Percentiles rank a stretch among this genome's conserved stretches.
These are phyloP conservation scores for Arremon aurantiirostris DNA, from an alignment of 2,797 vertebrate species.

Conservation along the genomic window DNA sequence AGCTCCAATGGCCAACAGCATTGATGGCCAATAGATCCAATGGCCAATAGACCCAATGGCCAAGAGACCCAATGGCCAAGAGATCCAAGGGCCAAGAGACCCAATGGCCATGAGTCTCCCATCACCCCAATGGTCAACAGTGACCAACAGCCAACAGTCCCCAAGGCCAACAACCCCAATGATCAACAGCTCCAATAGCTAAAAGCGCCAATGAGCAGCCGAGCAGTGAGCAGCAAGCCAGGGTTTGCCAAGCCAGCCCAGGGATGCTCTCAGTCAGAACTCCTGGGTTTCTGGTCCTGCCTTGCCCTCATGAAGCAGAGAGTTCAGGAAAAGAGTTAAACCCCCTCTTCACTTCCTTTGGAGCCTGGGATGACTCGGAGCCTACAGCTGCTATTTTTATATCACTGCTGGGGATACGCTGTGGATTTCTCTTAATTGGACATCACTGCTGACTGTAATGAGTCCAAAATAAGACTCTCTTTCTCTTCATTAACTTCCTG, in stretches of 20 bases:
- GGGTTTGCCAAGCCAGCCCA: neutral
- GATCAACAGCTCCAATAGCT: rapidly evolving
- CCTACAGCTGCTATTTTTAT: constrained; percentile 29
- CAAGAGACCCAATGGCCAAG: rapidly evolving
- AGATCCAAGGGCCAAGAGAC: no score
- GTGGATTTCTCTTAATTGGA: constrained; percentile 52
- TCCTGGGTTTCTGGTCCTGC: neutral
- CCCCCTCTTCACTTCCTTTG: neutral
- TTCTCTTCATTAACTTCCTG: constrained; percentile 30
- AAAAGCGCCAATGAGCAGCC: rapidly evolving
- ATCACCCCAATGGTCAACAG: neutral
- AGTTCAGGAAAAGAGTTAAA: neutral
- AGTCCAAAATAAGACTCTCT: constrained; percentile 27
- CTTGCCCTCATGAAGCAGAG: neutral
- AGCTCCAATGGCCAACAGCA: rapidly evolving
- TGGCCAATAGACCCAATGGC: rapidly evolving
- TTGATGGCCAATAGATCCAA: rapidly evolving
- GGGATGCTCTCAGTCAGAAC: rapidly evolving
- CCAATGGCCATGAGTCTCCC: no score
- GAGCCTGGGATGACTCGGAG: neutral
- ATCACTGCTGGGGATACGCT: neutral
- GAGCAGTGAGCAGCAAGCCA: neutral
- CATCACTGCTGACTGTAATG: constrained; percentile 1
- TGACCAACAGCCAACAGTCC: neutral
- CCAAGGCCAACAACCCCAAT: no score